Percentiles rank a stretch among this genome's conserved stretches.
phyloP scores from a whole-genome alignment of 2,113 vertebrate species.

The Carollia perspicillata region DNA sequence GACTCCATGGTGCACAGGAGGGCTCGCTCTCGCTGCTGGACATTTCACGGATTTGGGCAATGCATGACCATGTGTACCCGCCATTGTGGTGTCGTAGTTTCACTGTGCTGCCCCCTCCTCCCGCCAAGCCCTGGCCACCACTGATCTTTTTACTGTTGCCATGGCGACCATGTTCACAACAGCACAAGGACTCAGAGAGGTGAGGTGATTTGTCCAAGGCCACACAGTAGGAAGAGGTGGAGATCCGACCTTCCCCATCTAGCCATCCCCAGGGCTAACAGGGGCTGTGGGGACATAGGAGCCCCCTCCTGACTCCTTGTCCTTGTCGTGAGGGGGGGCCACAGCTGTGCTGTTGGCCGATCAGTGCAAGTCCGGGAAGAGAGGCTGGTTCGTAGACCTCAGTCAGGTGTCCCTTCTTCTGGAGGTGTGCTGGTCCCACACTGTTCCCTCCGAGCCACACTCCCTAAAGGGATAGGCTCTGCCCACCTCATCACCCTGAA shows the following conservation, averaged over 20 bases:
- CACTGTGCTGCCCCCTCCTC: too few relatives aligned
- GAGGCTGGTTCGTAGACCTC: neutral
- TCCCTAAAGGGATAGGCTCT: neutral
- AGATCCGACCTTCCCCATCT: neutral
- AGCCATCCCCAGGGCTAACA: neutral
- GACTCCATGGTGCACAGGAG: neutral
- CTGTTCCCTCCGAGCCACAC: neutral
- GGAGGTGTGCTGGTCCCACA: neutral
- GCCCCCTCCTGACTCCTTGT: neutral
- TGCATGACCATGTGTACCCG: rapidly evolving
- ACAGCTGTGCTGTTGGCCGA: rapidly evolving
- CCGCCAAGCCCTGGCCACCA: too few relatives aligned
- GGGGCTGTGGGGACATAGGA: neutral
- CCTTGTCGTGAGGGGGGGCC: neutral
- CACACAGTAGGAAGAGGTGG: neutral
- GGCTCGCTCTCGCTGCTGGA: neutral
- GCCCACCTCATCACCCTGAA: neutral
- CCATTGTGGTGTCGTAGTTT: neutral
- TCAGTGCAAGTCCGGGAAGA: rapidly evolving
- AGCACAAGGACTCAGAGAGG: neutral
- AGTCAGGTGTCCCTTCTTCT: neutral
- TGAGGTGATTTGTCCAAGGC: neutral
- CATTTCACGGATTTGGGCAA: neutral
- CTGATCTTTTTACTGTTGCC: neutral
- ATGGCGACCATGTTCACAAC: too few relatives aligned